Evolutionary conservation across 2,888 invertebrate species (phyloP).

Genomic region (Pelosia muscerda): DNA sequence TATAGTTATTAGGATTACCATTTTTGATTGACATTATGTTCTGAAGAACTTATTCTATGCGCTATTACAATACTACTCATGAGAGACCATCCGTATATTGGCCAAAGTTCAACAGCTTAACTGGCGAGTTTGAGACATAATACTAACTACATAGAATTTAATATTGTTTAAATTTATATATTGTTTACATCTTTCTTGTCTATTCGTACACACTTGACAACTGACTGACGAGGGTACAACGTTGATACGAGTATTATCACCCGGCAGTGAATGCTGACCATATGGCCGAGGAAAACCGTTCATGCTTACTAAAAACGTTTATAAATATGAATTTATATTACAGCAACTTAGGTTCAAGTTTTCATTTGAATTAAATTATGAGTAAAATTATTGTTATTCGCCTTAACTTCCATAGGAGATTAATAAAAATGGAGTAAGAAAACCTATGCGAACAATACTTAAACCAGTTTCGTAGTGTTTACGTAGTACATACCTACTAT

Average conservation of each 20-base stretch:
- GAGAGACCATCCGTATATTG: fast-evolving
- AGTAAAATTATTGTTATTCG: too few species aligned
- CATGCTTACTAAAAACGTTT: neutral
- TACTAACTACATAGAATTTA: neutral
- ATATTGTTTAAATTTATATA: neutral
- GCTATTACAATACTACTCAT: neutral
- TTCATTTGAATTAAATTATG: too few species aligned
- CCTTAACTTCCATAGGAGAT: neutral
- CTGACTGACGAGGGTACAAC: slow-evolving; percentile 41
- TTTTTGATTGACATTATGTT: neutral
- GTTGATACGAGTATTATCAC: slow-evolving; percentile 17
- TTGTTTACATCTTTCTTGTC: slow-evolving; percentile 2
- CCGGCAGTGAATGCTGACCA: slow-evolving; percentile 12
- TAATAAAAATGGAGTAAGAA: neutral
- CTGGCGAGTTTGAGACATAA: neutral
- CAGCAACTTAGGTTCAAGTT: neutral
- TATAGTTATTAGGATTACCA: neutral
- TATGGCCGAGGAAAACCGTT: slow-evolving; percentile 15
- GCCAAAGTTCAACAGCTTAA: neutral
- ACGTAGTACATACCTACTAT: too few species aligned
- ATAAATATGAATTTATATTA: neutral
- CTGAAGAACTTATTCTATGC: neutral
- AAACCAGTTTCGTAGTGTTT: too few species aligned
- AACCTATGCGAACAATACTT: too few species aligned
- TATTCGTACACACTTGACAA: slow-evolving; percentile 7